Evolutionary conservation across 2,113 vertebrate genomes (phyloP).

Genomic region (Peucedramus taeniatus): DNA sequence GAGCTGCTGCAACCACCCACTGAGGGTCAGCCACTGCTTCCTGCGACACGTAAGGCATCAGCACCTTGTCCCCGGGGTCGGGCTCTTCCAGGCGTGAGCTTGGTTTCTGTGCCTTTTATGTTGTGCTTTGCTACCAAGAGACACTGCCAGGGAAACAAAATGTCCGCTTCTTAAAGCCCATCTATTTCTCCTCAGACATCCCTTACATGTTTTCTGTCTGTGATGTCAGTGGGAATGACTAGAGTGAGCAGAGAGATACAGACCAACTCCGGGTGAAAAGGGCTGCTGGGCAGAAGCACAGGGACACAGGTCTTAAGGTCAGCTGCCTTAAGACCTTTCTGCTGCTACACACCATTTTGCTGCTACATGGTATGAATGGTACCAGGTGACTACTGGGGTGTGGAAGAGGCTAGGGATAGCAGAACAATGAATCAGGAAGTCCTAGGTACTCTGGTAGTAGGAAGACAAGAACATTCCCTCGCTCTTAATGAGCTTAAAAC

Average conservation of each 20-base stretch:
- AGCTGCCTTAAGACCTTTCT: not conserved
- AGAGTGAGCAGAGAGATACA: not conserved
- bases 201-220: not conserved
- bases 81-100: rapidly evolving
- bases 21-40: constrained; percentile 91
- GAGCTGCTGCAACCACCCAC: constrained; percentile 88
- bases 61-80: rapidly evolving
- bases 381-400: rapidly evolving
- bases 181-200: not conserved
- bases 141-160: not conserved
- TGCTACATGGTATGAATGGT: not conserved
- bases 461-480: not conserved
- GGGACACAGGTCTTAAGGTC: not conserved
- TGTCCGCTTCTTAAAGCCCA: not conserved
- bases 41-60: constrained; percentile 84
- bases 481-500: not conserved
- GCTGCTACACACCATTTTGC: too few species aligned
- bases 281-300: not conserved
- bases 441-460: not conserved
- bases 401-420: not conserved
- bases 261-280: not conserved
- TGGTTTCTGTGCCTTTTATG: not conserved
- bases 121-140: not conserved
- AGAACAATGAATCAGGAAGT: not conserved
- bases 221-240: not conserved